These are phyloP conservation scores for Macaria liturata DNA, from an alignment of 2,888 invertebrate genomes.

Conservation along the genomic window DNA sequence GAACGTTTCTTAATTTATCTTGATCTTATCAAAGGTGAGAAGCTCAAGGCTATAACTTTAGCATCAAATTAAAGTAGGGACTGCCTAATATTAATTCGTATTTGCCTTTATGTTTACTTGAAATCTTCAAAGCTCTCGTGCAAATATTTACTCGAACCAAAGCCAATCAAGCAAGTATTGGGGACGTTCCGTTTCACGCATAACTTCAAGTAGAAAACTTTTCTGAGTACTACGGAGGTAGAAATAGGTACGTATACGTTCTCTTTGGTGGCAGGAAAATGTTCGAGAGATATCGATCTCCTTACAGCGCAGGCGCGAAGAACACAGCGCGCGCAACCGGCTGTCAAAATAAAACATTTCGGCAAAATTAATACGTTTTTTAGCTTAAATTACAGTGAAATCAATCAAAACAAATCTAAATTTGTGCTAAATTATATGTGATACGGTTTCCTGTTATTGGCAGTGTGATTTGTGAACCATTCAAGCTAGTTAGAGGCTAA, in stretches of 20 bases:
- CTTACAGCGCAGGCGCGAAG: conserved; percentile 40
- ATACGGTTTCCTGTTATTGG: too few species aligned
- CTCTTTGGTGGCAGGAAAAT: conserved; percentile 2
- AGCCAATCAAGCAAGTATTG: conserved; percentile 6
- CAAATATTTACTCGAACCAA: conserved; percentile 5
- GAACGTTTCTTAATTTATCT: too few species aligned
- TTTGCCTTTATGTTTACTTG: conserved; percentile 2
- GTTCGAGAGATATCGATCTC: conserved; percentile 60
- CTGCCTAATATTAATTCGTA: too few species aligned
- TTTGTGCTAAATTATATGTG: too few species aligned
- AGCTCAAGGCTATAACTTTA: too few species aligned
- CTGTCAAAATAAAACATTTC: conserved; percentile 57
- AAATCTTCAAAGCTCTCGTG: conserved; percentile 6
- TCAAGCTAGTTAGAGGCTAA: too few species aligned
- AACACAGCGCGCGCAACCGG: conserved; percentile 59
- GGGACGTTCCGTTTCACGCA: conserved; percentile 13
- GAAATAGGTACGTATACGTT: neutral
- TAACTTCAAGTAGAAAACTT: conserved; percentile 6
- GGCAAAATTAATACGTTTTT: too few species aligned
- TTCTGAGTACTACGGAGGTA: neutral
- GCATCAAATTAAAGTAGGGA: too few species aligned
- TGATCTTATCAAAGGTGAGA: too few species aligned
- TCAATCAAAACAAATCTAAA: too few species aligned
- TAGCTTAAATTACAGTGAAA: too few species aligned
- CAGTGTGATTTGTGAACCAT: too few species aligned